Conservation (phyloP, 2,797 vertebrate species). For the Rhodeus uyekii region DNA sequence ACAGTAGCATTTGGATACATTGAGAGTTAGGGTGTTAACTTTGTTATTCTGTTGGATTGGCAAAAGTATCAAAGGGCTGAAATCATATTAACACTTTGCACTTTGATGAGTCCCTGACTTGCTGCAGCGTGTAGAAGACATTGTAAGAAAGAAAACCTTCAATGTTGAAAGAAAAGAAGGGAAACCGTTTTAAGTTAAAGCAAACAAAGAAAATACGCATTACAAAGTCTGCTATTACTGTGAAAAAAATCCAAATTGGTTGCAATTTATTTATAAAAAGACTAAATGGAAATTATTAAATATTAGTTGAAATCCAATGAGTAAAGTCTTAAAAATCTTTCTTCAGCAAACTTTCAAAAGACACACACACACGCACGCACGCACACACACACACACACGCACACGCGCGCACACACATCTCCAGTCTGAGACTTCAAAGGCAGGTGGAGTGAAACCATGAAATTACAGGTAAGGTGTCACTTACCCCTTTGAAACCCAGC, state of each 20-base stretch:
- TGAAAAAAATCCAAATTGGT: background rate
- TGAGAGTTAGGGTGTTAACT: background rate
- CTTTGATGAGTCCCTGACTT: conserved; percentile 30
- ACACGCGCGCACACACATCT: conserved; percentile 51
- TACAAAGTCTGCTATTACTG: background rate
- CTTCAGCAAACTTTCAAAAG: conserved; percentile 15
- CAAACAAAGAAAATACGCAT: conserved; percentile 31
- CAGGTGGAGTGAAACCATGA: conserved; percentile 84
- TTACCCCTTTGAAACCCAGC: conserved; percentile 84
- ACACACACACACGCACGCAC: conserved; percentile 36
- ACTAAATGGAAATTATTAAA: conserved; percentile 11
- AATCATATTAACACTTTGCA: conserved; percentile 17
- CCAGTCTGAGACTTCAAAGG: conserved; percentile 82
- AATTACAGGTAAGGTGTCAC: conserved; percentile 88
- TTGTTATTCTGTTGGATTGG: background rate
- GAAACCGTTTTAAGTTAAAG: conserved; percentile 14
- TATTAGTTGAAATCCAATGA: conserved; percentile 13
- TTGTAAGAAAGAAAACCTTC: conserved; percentile 7
- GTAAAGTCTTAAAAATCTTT: conserved; percentile 37
- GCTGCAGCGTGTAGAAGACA: conserved; percentile 33
- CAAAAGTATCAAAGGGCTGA: conserved; percentile 18
- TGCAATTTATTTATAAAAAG: background rate
- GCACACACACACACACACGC: conserved; percentile 34
- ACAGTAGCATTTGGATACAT: background rate
- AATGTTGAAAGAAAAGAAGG: conserved; percentile 20